Evolutionary conservation across 2,113 vertebrate genomes (phyloP), one percentile per base, ranked within the genome.

Genomic region (Zosterops borbonicus): DNA sequence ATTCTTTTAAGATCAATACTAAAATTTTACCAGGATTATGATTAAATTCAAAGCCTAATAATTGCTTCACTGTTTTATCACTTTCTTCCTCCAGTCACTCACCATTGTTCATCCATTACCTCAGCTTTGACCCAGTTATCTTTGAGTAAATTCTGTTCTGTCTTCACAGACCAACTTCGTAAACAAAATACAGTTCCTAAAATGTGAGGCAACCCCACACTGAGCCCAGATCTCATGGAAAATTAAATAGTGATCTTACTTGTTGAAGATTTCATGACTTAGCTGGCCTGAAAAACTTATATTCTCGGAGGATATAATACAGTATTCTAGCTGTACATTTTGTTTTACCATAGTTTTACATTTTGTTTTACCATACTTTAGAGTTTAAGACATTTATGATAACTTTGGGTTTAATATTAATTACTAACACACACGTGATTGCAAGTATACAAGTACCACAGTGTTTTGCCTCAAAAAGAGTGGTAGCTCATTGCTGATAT

Each of bases 381-480:
- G 18, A 50, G 5, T 46, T 79, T 65, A 39, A 77, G 64, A 37
- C 1, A n/a, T 5, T 11, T 56, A 27, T 7, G 5, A 37, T 23
- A 29, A 35, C 44, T 79, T 84, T 4, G 0, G 5, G 9, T 64
- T 39, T 63, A 82, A 52, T 59, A 27, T 3, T 7, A 29, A 71
- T 55, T 42, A 39, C 11, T 49, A 70, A 11, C 13, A 23, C 15
- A 7, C 6, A 31, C 3, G 19, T 11, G 4, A n/a, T 24, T 69
- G 1, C 9, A 74, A 44, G 2, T 35, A 50, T 64, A 28, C 4
- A 55, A 42, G 13, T 29, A 76, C 0, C 1, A 0, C 31, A 56
- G 4, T 25, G 20, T 18, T 82, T 89, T 92, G 7, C 10, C 16
- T 80, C 12, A 41, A 23, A 74, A 84, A 11, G 1, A 78, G 3